phyloP scores from a whole-genome alignment of 2,113 vertebrate genomes.

The Climacteris rufus region DNA sequence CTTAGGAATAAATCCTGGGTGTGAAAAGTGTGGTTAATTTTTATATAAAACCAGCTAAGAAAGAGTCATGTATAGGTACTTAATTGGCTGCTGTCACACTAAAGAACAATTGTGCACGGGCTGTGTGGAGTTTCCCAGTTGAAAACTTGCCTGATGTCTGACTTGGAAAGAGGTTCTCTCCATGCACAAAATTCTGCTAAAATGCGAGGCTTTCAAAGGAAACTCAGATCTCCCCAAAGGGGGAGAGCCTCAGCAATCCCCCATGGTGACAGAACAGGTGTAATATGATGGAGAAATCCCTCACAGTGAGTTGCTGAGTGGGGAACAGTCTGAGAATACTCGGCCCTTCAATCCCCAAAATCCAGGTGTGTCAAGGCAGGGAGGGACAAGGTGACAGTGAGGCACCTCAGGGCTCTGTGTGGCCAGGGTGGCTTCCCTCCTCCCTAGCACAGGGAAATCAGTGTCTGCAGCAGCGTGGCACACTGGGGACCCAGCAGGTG shows the following conservation, averaged over 20 bases:
- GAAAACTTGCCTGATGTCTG: not conserved
- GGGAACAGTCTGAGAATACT: not conserved
- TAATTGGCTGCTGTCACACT: not conserved
- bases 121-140: not conserved
- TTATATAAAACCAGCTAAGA: not conserved
- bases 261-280: accelerated
- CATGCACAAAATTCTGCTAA: not conserved
- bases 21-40: not conserved
- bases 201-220: not conserved
- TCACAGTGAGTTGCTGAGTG: not conserved
- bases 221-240: accelerated
- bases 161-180: not conserved
- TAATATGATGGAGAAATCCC: accelerated
- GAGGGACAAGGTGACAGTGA: not conserved
- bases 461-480: not conserved
- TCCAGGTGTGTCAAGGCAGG: not conserved
- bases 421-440: not conserved
- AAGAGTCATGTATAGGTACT: not conserved
- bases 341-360: not conserved
- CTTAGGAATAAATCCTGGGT: not conserved
- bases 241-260: not conserved
- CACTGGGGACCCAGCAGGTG: accelerated
- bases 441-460: not conserved
- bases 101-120: not conserved
- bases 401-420: not conserved